Conservation (phyloP, 2,113 vertebrate genomes). For the Oceanites oceanicus region DNA sequence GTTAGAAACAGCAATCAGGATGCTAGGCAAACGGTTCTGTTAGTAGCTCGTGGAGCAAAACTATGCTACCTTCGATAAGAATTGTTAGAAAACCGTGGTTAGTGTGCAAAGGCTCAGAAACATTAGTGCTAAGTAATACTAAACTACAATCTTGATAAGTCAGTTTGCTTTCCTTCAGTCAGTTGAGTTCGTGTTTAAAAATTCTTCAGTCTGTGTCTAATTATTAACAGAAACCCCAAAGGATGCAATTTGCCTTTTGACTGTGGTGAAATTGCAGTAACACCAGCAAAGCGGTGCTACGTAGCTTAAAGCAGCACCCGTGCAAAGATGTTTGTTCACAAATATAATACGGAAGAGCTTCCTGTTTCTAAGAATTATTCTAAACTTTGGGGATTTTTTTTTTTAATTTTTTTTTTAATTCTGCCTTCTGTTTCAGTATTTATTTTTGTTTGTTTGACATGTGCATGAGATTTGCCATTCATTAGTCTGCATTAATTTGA, state of each 20-base stretch:
- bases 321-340: neutral
- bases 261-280: neutral
- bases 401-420: neutral
- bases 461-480: neutral
- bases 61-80: too few relatives aligned
- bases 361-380: neutral
- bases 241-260: neutral
- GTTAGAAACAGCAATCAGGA: neutral
- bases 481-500: rapidly evolving
- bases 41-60: neutral
- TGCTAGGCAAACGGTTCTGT: rapidly evolving
- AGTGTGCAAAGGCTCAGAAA: neutral
- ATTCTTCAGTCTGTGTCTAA: rapidly evolving
- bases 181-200: neutral
- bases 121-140: rapidly evolving
- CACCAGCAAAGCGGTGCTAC: rapidly evolving
- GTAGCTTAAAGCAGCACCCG: rapidly evolving
- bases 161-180: neutral
- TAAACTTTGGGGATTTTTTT: neutral
- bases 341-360: neutral
- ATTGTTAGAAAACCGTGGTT: neutral
- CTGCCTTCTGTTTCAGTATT: neutral
- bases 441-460: neutral
- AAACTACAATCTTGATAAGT: neutral
- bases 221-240: neutral